Base-by-base conservation (phyloP, 2,888 invertebrate genomes). In the Agrotis segetum region DNA sequence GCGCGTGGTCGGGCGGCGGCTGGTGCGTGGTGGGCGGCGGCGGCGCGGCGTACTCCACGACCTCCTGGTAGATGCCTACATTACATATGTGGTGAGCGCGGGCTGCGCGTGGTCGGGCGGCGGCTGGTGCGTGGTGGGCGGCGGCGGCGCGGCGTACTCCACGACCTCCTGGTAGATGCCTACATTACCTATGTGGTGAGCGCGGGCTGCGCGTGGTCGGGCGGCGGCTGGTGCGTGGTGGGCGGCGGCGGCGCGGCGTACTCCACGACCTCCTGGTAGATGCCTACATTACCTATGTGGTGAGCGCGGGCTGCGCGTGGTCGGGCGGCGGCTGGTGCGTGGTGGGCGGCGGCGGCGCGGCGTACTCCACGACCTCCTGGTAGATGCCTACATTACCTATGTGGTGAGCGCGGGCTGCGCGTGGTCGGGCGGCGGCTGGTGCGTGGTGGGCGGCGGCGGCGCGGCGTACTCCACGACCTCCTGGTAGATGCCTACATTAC, bases 21-120 rank as follows among this genome's bases (percentile, higher is more conserved):
- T 87, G 83, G 85, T 86, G 87, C 61, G 84, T 65, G 71, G 87
- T 85, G 71, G 87, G 83, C 47, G 80, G 90, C 71, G 91, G 90
- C 63, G 95, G 94, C 83, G 94, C 97, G 93, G 99, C 98, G 96
- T 99, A 99, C 94, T 99, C 99, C 97, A 99, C 98, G 79, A 99
- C 99, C 92, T 99, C 99, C 95, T 99, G 98, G 96, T 99, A 99
- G 93, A 99, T 99, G 90, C n/a, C n/a, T n/a, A n/a, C n/a, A n/a
- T n/a, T n/a, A n/a, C n/a, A n/a, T n/a, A 74, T 71, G 79, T 79
- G 73, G 87, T 77, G 91, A 91, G 94, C 84, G 93, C 92, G 87
- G 91, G 92, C 85, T 89, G 91, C 79, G 92, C 69, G 87, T 88
- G 90, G 89, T 91, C 91, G 62, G 90, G 88, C 63, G 90, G 91